Evolutionary conservation across 1,140 invertebrate species (phyloP).

Genomic region (Atopsyche davidsoni): DNA sequence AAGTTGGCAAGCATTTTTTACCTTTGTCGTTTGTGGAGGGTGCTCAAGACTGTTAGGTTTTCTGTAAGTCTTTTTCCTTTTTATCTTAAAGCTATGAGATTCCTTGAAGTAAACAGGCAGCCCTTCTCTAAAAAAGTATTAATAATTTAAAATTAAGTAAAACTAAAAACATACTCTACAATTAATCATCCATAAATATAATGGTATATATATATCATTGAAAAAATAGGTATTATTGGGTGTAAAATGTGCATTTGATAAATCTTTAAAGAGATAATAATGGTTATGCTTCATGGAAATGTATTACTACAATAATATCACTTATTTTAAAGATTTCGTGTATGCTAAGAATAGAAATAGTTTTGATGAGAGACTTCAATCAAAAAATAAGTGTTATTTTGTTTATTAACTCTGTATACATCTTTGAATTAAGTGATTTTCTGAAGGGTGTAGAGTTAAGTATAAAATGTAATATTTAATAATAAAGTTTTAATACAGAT

Average conservation of each 20-base stretch:
- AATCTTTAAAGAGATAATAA: not conserved
- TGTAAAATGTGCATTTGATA: not conserved
- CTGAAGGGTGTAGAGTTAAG: too few relatives aligned
- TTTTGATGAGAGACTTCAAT: too few relatives aligned
- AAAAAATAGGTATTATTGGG: conserved; percentile 6
- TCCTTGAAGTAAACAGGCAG: conserved; percentile 5
- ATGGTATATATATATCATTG: conserved; percentile 9
- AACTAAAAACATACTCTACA: not conserved
- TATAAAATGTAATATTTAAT: too few relatives aligned
- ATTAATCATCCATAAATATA: conserved; percentile 1
- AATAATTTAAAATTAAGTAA: not conserved
- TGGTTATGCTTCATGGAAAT: not conserved
- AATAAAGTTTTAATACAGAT: too few relatives aligned
- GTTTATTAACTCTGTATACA: too few relatives aligned
- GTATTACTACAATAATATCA: too few relatives aligned
- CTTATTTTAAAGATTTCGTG: too few relatives aligned
- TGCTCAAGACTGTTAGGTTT: conserved; percentile 10
- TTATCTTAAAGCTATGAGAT: not conserved
- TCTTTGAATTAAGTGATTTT: too few relatives aligned
- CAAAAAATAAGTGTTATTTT: too few relatives aligned
- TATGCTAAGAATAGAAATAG: too few relatives aligned
- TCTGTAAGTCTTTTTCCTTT: not conserved
- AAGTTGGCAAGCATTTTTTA: not conserved
- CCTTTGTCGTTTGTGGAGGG: conserved; percentile 2
- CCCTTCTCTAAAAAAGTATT: conserved; percentile 3